Evolutionary conservation across 2,113 vertebrate genomes (phyloP), one percentile per base, ranked within the genome.

Genomic region (Sturnus vulgaris): DNA sequence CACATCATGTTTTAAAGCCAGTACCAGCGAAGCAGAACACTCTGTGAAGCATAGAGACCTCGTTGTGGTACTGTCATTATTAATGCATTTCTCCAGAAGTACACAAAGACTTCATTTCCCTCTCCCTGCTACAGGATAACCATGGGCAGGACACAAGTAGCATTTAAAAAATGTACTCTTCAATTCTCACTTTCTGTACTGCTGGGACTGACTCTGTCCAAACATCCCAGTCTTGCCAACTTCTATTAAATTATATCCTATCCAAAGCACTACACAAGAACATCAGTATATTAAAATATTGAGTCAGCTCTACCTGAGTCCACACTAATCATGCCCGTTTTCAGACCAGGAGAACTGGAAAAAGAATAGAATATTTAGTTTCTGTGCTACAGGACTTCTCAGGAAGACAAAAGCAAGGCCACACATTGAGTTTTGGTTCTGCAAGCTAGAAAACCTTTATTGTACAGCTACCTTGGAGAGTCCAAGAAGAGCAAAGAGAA

Each of bases 211-310:
- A 30, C 61, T 90, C 88, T 79, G 73, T 35, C 47, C 61, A 94
- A 95, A 93, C 65, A 78, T 60, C 82, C 78, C 60, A 86, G 46
- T 80, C 75, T 68, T 85, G 55, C 79, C 90, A 86, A 95, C 46
- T 92, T 89, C 53, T 63, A 57, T 52, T 40, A 96, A 82, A 47
- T 79, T n/a, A 63, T 44, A 63, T 91, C 46, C 57, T 42, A 50
- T 52, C 53, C 88, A 85, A 59, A 68, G 64, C 60, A 59, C 39
- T 77, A 82, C 42, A 92, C n/a, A 93, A 57, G 59, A 95, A 93
- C 30, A 82, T 88, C 75, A 73, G 15, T 91, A 50, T 91, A 79
- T 86, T 75, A 56, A 89, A 93, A 83, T 87, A 78, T 25, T 77
- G 50, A 90, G 71, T 79, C 88, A 82, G 59, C 42, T 77, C 78